A percentile compares a stretch with the other conserved stretches of the same genome.
Evolutionary conservation across 2,888 invertebrate species (phyloP).

Genomic region (Thera britannica): DNA sequence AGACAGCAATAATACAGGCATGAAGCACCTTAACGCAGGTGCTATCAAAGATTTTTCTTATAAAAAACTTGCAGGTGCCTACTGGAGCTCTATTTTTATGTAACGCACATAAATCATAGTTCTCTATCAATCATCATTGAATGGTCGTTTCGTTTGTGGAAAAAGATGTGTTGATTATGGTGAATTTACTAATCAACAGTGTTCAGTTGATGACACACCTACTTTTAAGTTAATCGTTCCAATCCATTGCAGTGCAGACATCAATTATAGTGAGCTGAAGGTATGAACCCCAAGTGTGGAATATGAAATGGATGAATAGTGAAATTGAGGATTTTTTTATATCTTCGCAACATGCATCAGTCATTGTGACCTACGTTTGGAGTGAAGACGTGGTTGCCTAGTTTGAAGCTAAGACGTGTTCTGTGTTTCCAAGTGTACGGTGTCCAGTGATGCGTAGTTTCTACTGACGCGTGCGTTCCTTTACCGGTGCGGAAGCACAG

Average conservation of each 20-base stretch:
- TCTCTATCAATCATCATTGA: not conserved
- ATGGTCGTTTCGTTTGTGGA: not conserved
- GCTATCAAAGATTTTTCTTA: too few relatives aligned
- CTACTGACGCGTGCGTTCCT: slow-evolving; percentile 49
- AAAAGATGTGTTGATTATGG: not conserved
- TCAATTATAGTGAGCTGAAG: not conserved
- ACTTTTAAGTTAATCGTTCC: too few relatives aligned
- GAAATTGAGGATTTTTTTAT: slow-evolving; percentile 1
- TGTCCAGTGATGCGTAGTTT: slow-evolving; percentile 20
- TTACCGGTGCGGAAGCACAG: slow-evolving; percentile 40
- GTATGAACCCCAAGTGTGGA: not conserved
- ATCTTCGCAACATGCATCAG: slow-evolving; percentile 11
- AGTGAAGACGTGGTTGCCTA: slow-evolving; percentile 1
- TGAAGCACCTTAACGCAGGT: not conserved
- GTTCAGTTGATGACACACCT: too few relatives aligned
- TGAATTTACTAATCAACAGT: too few relatives aligned
- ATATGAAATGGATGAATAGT: not conserved
- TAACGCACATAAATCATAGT: not conserved
- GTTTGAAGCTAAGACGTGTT: slow-evolving; percentile 1
- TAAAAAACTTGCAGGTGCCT: too few relatives aligned
- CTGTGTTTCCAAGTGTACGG: slow-evolving; percentile 15
- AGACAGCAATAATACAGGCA: not conserved
- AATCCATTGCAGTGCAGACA: not conserved
- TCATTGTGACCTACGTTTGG: slow-evolving; percentile 5
- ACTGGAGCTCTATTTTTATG: too few relatives aligned